These are phyloP conservation scores for Diprion similis DNA, from an alignment of 1,140 invertebrate species.

Conservation along the genomic window DNA sequence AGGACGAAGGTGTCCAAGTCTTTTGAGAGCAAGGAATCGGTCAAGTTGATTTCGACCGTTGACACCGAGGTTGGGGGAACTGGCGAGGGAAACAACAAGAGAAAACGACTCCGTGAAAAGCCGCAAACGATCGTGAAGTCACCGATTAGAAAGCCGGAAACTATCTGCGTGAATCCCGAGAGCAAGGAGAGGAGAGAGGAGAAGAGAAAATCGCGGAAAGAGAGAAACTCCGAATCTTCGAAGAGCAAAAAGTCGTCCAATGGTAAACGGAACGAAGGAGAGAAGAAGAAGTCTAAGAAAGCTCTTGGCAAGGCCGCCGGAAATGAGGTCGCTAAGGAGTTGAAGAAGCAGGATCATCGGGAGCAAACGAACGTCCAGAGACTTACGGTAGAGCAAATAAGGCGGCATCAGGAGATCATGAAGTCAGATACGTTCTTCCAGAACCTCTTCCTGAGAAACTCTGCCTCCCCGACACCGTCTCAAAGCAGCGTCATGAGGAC, in stretches of 20 bases:
- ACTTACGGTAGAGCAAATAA: conserved; percentile 61
- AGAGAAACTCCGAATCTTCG: conserved; percentile 27
- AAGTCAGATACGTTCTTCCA: conserved; percentile 74
- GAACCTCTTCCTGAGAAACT: conserved; percentile 69
- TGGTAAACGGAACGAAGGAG: conserved; percentile 29
- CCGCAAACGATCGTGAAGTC: conserved; percentile 37
- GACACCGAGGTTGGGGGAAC: neutral
- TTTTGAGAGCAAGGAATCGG: neutral
- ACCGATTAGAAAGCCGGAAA: conserved; percentile 38
- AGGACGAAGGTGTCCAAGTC: neutral
- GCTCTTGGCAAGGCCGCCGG: conserved; percentile 30
- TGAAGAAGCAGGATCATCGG: conserved; percentile 23
- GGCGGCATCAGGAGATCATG: conserved; percentile 63
- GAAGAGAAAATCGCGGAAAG: conserved; percentile 41
- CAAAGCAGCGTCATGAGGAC: conserved; percentile 51
- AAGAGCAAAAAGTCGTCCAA: conserved; percentile 29
- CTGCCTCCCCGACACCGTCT: conserved; percentile 43
- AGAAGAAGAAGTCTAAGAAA: conserved; percentile 41
- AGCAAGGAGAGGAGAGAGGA: conserved; percentile 41
- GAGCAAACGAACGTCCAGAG: conserved; percentile 19
- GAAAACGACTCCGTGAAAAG: conserved; percentile 39
- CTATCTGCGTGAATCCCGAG: conserved; percentile 32
- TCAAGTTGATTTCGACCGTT: neutral
- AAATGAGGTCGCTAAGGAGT: conserved; percentile 40
- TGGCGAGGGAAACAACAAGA: conserved; percentile 23